Evolutionary conservation across 2,888 invertebrate genomes (phyloP).

Genomic region (Coelogynopora nodosa): DNA sequence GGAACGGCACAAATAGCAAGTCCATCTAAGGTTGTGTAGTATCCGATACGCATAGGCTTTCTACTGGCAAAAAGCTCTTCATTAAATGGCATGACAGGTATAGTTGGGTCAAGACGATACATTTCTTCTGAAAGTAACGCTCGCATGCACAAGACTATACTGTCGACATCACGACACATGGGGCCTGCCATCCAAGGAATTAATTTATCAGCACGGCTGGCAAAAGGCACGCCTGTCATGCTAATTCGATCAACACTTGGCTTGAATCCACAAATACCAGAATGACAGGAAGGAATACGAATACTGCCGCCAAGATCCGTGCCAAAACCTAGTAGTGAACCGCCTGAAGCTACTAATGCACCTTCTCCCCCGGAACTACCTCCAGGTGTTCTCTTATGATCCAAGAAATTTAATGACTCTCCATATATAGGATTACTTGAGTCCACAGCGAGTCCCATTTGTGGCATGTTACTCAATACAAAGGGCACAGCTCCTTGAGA

Average conservation of each 20-base stretch:
- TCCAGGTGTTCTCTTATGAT: slow-evolving; percentile 14
- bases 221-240: neutral
- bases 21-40: neutral
- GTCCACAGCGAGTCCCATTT: neutral
- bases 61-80: no score
- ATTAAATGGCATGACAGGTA: neutral
- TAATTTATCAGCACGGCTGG: neutral
- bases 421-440: slow-evolving; percentile 29
- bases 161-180: slow-evolving; percentile 50
- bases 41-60: neutral
- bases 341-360: slow-evolving; percentile 26
- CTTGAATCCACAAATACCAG: slow-evolving; percentile 35
- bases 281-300: slow-evolving; percentile 37
- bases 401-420: neutral
- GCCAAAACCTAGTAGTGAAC: slow-evolving; percentile 33
- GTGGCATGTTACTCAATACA: neutral
- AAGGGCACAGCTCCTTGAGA: slow-evolving; percentile 15
- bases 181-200: slow-evolving; percentile 52
- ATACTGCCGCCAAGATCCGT: slow-evolving; percentile 38
- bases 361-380: slow-evolving; percentile 40
- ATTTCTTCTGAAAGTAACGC: neutral
- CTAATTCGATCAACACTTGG: slow-evolving; percentile 26
- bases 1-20: neutral
- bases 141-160: slow-evolving; percentile 46
- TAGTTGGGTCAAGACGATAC: neutral